Conservation (phyloP, 2,888 invertebrate genomes). For the Cyclophora punctaria region DNA sequence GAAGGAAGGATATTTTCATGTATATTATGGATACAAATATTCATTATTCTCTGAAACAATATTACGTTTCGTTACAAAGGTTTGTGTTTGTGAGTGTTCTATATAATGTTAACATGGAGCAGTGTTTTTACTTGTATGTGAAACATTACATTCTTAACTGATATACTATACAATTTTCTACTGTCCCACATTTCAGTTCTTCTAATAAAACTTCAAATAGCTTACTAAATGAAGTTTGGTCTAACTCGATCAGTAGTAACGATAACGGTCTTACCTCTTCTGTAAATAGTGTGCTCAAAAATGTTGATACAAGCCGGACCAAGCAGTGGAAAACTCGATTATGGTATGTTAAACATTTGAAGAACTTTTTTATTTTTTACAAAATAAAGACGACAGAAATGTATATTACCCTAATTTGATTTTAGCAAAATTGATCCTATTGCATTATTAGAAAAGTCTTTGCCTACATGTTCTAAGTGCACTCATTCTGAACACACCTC, state of each 20-base stretch:
- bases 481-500: conserved; percentile 9
- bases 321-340: conserved; percentile 44
- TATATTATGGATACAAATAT: too few relatives aligned
- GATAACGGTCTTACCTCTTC: conserved; percentile 30
- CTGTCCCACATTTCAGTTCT: conserved; percentile 27
- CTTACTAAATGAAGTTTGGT: conserved; percentile 39
- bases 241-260: conserved; percentile 26
- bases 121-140: too few relatives aligned
- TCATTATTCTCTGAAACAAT: too few relatives aligned
- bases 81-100: too few relatives aligned
- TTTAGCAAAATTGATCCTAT: conserved; percentile 46
- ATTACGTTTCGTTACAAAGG: too few relatives aligned
- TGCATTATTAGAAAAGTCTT: conserved; percentile 32
- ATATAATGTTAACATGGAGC: too few relatives aligned
- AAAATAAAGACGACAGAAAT: not conserved
- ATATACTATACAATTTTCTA: too few relatives aligned
- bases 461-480: conserved; percentile 38
- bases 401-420: conserved; percentile 8
- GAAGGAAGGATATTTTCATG: too few relatives aligned
- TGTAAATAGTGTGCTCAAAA: conserved; percentile 28
- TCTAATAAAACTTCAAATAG: conserved; percentile 42
- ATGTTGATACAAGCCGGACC: conserved; percentile 26
- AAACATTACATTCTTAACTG: too few relatives aligned
- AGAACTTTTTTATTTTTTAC: not conserved
- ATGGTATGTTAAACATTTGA: conserved; percentile 27